These are phyloP conservation scores for Poecilia wingei DNA, from an alignment of 2,797 vertebrate species.

Conservation along the genomic window DNA sequence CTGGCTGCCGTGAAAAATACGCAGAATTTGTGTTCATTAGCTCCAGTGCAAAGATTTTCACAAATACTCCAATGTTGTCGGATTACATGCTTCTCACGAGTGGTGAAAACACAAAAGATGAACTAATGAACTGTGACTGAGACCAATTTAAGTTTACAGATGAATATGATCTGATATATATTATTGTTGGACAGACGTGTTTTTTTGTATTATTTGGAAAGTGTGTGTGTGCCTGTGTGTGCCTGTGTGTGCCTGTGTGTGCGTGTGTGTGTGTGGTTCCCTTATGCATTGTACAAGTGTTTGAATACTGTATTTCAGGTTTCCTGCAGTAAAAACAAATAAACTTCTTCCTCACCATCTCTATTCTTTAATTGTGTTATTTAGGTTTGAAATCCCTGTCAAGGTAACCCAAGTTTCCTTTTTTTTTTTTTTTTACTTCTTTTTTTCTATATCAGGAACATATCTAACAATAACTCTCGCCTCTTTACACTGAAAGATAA, in stretches of 20 bases:
- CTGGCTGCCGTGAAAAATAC: not conserved
- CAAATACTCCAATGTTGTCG: not conserved
- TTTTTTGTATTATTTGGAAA: not conserved
- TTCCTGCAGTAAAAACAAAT: not conserved
- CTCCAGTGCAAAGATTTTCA: not conserved
- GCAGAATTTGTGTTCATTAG: not conserved
- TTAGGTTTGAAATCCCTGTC: constrained; percentile 14
- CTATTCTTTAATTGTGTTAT: constrained; percentile 17
- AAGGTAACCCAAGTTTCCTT: not conserved
- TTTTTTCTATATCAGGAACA: constrained; percentile 6
- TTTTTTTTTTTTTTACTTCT: not conserved
- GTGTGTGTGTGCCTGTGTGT: not conserved
- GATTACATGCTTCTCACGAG: not conserved
- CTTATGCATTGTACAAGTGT: not conserved
- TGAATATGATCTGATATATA: not conserved
- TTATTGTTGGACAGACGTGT: not conserved
- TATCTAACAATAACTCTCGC: constrained; percentile 8
- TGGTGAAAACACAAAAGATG: not conserved
- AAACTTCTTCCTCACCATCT: not conserved
- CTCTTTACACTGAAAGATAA: constrained; percentile 44
- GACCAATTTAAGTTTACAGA: not conserved
- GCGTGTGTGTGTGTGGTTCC: not conserved
- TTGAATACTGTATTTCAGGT: not conserved
- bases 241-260: not conserved
- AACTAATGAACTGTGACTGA: not conserved